Evolutionary conservation across 1,140 invertebrate genomes (phyloP).

Genomic region (Euura lappo): DNA sequence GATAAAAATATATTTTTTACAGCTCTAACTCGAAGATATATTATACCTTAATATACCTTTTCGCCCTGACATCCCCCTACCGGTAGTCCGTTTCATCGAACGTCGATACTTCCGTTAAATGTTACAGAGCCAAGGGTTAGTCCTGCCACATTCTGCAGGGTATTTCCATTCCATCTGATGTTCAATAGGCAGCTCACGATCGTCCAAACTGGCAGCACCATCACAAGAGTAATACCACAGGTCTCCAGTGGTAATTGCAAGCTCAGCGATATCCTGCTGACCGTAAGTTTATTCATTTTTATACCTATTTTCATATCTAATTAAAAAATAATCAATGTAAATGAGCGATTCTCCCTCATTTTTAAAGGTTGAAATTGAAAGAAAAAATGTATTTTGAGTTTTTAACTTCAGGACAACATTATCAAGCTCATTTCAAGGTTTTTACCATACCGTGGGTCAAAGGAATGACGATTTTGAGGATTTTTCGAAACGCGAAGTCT

Average conservation of each 20-base stretch:
- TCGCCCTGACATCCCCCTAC: no score
- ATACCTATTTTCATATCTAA: background rate
- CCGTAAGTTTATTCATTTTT: slow-evolving; percentile 64
- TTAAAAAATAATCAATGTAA: no score
- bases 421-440: no score
- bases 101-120: slow-evolving; percentile 15
- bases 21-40: background rate
- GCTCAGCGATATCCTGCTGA: slow-evolving; percentile 79
- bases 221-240: slow-evolving; percentile 82
- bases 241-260: slow-evolving; percentile 69
- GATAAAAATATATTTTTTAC: background rate
- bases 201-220: slow-evolving; percentile 86
- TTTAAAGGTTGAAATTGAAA: no score
- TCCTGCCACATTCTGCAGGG: slow-evolving; percentile 89
- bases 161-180: slow-evolving; percentile 95
- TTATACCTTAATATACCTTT: no score
- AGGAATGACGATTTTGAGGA: no score
- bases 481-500: no score
- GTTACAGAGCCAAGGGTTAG: slow-evolving; percentile 83
- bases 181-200: slow-evolving; percentile 87
- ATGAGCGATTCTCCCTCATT: no score
- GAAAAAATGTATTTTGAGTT: no score
- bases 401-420: no score
- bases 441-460: background rate
- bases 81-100: background rate